These are phyloP conservation scores for Nyctibius grandis DNA, from an alignment of 2,797 vertebrate species.

Conservation along the genomic window DNA sequence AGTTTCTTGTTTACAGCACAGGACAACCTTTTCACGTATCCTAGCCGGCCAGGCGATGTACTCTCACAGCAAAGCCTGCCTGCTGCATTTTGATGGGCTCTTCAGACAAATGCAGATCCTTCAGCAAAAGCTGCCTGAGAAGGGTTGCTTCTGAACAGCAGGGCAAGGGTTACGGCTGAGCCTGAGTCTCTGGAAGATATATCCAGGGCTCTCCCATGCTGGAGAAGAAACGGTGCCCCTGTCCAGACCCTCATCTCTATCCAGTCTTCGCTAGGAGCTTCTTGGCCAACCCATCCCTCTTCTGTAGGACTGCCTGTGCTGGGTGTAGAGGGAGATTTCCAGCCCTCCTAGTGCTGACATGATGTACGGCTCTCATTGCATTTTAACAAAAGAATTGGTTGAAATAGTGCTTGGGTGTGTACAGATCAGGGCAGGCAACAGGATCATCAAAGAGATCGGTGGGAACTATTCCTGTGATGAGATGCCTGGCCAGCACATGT, in stretches of 20 bases:
- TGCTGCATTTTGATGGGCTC: neutral
- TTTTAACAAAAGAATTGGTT: neutral
- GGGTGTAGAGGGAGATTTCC: neutral
- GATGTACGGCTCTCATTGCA: neutral
- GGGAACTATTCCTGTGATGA: neutral
- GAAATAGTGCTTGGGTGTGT: neutral
- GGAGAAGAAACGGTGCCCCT: neutral
- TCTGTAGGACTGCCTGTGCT: neutral
- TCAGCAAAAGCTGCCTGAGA: neutral
- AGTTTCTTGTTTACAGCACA: neutral
- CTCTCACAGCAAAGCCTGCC: neutral
- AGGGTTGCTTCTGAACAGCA: neutral
- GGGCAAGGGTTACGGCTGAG: neutral
- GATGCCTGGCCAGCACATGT: neutral
- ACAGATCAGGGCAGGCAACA: neutral
- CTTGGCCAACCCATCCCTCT: neutral
- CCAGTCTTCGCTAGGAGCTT: neutral
- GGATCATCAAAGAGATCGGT: fast-evolving
- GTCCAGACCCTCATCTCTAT: neutral
- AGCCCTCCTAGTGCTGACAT: neutral
- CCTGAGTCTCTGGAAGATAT: neutral
- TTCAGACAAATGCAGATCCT: neutral
- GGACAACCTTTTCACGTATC: neutral
- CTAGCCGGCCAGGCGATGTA: fast-evolving
- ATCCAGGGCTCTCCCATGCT: neutral